Percentiles rank a stretch among this genome's conserved stretches.
Evolutionary conservation across 2,113 vertebrate species (phyloP).

Genomic region (Epinephelus cyanopodus): DNA sequence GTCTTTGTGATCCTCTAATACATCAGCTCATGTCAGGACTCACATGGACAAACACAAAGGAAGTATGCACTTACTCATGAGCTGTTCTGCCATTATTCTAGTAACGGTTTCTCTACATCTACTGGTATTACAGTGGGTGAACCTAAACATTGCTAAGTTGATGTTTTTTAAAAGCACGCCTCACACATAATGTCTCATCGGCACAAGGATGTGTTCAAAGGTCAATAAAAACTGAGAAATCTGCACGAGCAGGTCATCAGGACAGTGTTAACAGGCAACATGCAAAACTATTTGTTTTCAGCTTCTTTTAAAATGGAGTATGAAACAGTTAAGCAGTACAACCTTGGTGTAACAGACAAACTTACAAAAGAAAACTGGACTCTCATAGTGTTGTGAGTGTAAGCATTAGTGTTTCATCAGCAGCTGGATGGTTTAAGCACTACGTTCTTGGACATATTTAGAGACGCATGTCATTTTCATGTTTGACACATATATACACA

Average conservation of each 20-base stretch:
- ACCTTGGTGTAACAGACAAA: constrained; percentile 41
- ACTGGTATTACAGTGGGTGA: constrained; percentile 46
- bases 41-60: constrained; percentile 25
- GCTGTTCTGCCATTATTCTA: constrained; percentile 2
- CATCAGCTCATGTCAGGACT: neutral
- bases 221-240: constrained; percentile 37
- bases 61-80: constrained; percentile 24
- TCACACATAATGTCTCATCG: constrained; percentile 28
- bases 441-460: constrained; percentile 35
- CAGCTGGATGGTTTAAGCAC: constrained; percentile 47
- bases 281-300: constrained; percentile 65
- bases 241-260: constrained; percentile 54
- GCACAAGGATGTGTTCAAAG: constrained; percentile 26
- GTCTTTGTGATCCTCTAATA: neutral
- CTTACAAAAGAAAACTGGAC: constrained; percentile 19
- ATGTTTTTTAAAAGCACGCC: constrained; percentile 29
- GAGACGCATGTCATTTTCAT: constrained; percentile 39
- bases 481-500: constrained; percentile 51
- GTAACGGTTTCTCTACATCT: constrained; percentile 27
- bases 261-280: constrained; percentile 78
- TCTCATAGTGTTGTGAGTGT: constrained; percentile 33
- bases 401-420: constrained; percentile 48
- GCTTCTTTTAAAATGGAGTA: constrained; percentile 48
- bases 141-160: constrained; percentile 26
- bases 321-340: constrained; percentile 45